phyloP scores from a whole-genome alignment of 2,113 vertebrate genomes.

The Eudorcas thomsonii region DNA sequence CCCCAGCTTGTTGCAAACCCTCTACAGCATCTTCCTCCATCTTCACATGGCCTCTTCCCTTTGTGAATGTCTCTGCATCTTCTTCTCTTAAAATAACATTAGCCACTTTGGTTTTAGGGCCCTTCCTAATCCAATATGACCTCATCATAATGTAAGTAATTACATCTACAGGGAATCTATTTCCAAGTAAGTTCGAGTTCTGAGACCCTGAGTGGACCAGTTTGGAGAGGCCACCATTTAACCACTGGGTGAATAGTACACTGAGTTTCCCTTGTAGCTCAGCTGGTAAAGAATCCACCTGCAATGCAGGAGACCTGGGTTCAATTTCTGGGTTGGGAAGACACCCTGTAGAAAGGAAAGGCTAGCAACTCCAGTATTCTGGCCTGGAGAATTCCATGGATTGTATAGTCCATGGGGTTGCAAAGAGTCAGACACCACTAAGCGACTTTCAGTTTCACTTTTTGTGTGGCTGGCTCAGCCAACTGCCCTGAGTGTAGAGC shows the following conservation, averaged over 20 bases:
- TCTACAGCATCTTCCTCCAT: not conserved
- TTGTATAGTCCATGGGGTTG: not conserved
- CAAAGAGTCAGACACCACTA: not conserved
- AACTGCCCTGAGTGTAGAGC: not conserved
- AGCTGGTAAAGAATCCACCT: not conserved
- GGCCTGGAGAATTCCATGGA: not conserved
- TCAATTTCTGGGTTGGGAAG: not conserved
- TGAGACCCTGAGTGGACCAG: not conserved
- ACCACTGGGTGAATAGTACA: too few species aligned
- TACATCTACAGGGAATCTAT: not conserved
- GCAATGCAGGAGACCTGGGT: not conserved
- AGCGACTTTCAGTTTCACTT: not conserved
- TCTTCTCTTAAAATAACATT: not conserved
- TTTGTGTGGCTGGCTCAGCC: not conserved
- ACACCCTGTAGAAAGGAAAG: not conserved
- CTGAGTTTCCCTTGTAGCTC: not conserved
- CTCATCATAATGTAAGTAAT: not conserved
- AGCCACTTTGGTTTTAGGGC: not conserved
- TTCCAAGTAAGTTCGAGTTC: not conserved
- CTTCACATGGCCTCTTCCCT: not conserved
- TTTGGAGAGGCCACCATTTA: not conserved
- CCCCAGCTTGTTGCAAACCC: not conserved
- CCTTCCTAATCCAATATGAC: not conserved
- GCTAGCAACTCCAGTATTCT: not conserved
- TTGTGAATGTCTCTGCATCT: not conserved